Evolutionary conservation across 2,888 invertebrate genomes (phyloP).

Genomic region (Torymus auratus): DNA sequence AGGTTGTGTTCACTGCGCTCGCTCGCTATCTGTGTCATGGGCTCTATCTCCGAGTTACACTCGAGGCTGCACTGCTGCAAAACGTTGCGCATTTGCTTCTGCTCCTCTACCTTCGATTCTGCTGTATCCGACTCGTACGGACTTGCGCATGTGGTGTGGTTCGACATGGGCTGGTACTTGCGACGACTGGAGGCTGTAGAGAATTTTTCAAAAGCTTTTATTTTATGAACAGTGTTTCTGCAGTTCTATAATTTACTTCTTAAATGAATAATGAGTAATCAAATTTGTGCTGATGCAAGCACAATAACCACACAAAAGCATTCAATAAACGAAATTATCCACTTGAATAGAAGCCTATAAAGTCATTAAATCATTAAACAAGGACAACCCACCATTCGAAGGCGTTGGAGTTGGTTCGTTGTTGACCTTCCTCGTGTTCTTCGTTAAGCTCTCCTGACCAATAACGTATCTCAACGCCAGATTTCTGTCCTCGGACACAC

Average conservation of each 20-base stretch:
- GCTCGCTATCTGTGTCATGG: slow-evolving; percentile 70
- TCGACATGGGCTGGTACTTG: slow-evolving; percentile 56
- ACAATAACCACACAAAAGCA: too few species aligned
- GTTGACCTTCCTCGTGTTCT: slow-evolving; percentile 55
- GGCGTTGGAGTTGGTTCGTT: slow-evolving; percentile 27
- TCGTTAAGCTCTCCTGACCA: slow-evolving; percentile 72
- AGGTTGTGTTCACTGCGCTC: slow-evolving; percentile 73
- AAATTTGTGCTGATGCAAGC: too few species aligned
- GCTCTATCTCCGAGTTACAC: slow-evolving; percentile 80
- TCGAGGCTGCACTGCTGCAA: slow-evolving; percentile 86
- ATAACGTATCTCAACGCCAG: slow-evolving; percentile 74
- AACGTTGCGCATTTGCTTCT: slow-evolving; percentile 80
- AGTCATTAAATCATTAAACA: background rate
- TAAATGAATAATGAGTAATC: background rate
- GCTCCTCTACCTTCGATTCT: slow-evolving; percentile 69
- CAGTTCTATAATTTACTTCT: background rate
- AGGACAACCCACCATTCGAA: slow-evolving; percentile 42
- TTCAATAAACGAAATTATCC: too few species aligned
- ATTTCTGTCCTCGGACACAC: slow-evolving; percentile 70
- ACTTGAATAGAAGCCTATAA: too few species aligned
- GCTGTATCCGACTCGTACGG: slow-evolving; percentile 70
- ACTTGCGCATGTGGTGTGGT: slow-evolving; percentile 59
- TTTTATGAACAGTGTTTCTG: too few species aligned
- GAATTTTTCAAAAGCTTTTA: slow-evolving; percentile 11
- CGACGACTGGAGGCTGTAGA: slow-evolving; percentile 41